Percentiles rank a stretch among this genome's conserved stretches.
phyloP scores from a whole-genome alignment of 2,113 vertebrate species.

The Pitta sordida region DNA sequence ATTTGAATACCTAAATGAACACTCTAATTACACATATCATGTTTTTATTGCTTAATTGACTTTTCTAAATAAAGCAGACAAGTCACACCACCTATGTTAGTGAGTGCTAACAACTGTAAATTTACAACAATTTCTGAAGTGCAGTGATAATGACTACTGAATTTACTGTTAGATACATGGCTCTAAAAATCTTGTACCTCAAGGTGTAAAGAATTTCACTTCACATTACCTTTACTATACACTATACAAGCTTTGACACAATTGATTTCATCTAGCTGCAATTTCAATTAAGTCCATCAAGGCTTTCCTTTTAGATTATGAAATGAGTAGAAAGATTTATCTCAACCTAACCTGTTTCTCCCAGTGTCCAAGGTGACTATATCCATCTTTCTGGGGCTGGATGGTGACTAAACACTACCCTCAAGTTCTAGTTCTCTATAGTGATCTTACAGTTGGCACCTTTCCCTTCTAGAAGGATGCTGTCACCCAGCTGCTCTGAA shows the following conservation, averaged over 20 bases:
- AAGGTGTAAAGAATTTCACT: background rate
- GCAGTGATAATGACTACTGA: background rate
- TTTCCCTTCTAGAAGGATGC: background rate
- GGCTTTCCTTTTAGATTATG: background rate
- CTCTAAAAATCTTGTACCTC: background rate
- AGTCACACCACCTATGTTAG: background rate
- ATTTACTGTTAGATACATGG: background rate
- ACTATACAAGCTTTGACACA: background rate
- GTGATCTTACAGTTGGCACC: background rate
- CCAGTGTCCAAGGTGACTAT: background rate
- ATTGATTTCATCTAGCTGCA: background rate
- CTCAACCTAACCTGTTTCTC: background rate
- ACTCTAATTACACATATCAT: background rate
- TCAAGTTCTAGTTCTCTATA: background rate
- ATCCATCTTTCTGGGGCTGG: background rate
- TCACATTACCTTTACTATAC: background rate
- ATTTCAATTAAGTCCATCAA: background rate
- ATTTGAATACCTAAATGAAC: background rate
- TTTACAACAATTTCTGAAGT: background rate
- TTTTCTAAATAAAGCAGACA: background rate
- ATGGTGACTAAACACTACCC: background rate
- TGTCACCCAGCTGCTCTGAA: background rate
- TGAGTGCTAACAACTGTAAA: background rate
- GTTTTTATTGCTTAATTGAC: background rate
- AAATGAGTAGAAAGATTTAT: background rate